Evolutionary conservation across 2,797 vertebrate genomes (phyloP), one percentile per base, ranked within the genome.

Genomic region (Sebastes alutus): DNA sequence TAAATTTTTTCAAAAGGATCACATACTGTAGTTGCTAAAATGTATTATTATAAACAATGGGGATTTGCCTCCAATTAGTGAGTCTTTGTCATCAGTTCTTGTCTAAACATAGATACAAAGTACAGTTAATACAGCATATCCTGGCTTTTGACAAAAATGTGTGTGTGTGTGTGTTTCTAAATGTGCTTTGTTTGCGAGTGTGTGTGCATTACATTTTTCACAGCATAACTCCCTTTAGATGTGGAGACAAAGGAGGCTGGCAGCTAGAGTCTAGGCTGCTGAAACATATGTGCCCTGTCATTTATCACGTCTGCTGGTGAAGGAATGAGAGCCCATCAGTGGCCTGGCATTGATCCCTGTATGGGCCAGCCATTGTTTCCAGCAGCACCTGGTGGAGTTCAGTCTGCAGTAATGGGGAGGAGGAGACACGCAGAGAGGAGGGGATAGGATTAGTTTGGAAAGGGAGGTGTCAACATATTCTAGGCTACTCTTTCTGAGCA

Each of bases 281-380:
- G 97, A 96, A 96, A 96, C 80, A 52, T 96, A 96, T 96, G 96
- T 96, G 91, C 95, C 95, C 70, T 89, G 92, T 97, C 96, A 97
- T 99, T 97, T 97, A 98, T 99, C 97, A 98, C 94, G 95, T 97
- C 96, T 95, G 96, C 96, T 95, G 94, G 94, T 96, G 95, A 95
- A 92, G 96, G 97, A 98, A 97, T 96, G 97, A 97, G 97, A 96
- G 95, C 95, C 96, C 96, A 97, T 98, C 97, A 97, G 97, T 96
- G 95, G 97, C 96, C 96, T 97, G 94, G 96, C 97, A 98, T 98
- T 97, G 97, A 97, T 98, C 96, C 93, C 90, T 89, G 94, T 92
- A 93, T 94, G 95, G 93, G 94, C 87, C 90, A 70, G 94, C 97
- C 96, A 97, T 98, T 98, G 97, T 98, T 98, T 96, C 97, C 96